phyloP scores from a whole-genome alignment of 2,888 invertebrate genomes.

The Tetramorium bicarinatum region DNA sequence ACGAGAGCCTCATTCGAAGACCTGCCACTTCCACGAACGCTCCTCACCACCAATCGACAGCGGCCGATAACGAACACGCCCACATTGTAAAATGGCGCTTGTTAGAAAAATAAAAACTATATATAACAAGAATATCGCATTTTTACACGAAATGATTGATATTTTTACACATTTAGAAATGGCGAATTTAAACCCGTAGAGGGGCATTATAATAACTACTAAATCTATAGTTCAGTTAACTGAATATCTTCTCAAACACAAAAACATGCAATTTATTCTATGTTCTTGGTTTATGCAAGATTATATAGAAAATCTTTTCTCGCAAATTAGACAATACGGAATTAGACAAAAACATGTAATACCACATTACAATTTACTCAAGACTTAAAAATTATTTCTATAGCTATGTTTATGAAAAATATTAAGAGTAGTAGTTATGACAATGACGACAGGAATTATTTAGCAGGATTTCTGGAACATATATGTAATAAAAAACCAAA shows the following conservation, averaged over 20 bases:
- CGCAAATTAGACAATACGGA: no score
- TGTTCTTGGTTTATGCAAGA: neutral
- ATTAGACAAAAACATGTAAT: slow-evolving; percentile 3
- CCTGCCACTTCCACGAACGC: no score
- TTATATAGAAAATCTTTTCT: slow-evolving; percentile 20
- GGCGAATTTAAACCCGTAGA: no score
- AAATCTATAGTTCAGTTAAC: no score
- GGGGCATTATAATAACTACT: no score
- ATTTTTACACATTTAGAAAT: neutral
- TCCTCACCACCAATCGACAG: no score
- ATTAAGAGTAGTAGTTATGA: slow-evolving; percentile 20
- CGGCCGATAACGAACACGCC: no score
- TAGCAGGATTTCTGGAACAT: slow-evolving; percentile 26
- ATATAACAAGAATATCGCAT: neutral
- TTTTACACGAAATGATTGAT: slow-evolving; percentile 13
- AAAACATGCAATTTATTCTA: neutral
- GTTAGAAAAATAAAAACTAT: neutral
- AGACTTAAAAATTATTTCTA: slow-evolving; percentile 29
- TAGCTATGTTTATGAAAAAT: neutral
- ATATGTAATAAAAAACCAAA: neutral
- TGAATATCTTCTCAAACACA: no score
- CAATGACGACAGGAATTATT: slow-evolving; percentile 7
- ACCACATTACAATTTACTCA: neutral
- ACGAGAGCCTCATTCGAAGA: no score
- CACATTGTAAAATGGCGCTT: neutral